phyloP scores from a whole-genome alignment of 2,888 invertebrate genomes.

The Eumerus sabulonum region DNA sequence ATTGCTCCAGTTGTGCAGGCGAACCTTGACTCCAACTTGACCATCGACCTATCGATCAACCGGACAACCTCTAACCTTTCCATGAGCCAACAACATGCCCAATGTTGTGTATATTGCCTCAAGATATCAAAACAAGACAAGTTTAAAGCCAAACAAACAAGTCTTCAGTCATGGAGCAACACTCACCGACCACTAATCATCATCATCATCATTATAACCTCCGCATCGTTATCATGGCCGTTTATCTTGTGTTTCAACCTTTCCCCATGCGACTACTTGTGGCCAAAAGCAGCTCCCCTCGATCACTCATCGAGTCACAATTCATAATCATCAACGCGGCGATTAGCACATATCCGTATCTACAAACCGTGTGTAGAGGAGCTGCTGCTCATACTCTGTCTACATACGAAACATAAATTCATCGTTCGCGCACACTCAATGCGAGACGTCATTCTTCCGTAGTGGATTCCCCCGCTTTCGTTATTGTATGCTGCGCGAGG shows the following conservation, averaged over 20 bases:
- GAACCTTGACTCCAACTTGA: too few species aligned
- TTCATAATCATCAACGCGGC: conserved; percentile 58
- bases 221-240: too few species aligned
- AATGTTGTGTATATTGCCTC: too few species aligned
- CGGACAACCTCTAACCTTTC: too few species aligned
- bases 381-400: too few species aligned
- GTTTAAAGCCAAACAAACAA: conserved; percentile 32
- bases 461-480: conserved; percentile 53
- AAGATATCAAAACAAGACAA: too few species aligned
- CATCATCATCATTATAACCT: conserved; percentile 4
- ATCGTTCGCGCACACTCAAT: conserved; percentile 53
- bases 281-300: background rate
- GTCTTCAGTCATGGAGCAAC: conserved; percentile 38
- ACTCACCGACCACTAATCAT: conserved; percentile 12
- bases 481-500: too few species aligned
- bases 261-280: background rate
- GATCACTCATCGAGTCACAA: conserved; percentile 51
- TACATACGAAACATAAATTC: too few species aligned
- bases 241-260: background rate
- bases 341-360: conserved; percentile 57
- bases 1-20: too few species aligned
- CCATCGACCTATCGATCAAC: too few species aligned
- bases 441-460: conserved; percentile 54
- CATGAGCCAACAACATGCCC: too few species aligned
- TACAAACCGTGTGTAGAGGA: conserved; percentile 2